Evolutionary conservation across 2,888 invertebrate species (phyloP), one percentile per base, ranked within the genome.

Genomic region (Bibio marci): DNA sequence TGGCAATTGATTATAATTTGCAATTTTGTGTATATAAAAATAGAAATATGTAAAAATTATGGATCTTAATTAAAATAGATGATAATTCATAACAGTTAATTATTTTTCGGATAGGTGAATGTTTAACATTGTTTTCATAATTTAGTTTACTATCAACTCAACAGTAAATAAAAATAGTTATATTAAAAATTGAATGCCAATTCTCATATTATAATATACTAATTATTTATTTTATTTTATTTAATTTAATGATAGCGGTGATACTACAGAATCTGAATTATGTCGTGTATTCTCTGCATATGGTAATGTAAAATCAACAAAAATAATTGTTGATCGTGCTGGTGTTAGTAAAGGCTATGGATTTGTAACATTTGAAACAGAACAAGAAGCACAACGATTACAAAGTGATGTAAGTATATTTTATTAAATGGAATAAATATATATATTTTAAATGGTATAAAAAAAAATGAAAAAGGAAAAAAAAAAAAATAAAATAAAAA

Each of bases 241-340:
- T n/a, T 8, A 22, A 6, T 22, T 22, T 22, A 4, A 22, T 22
- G 4, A 6, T 38, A 62, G 62, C 44, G 75, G 87, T 52, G 87
- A 82, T 54, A 92, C 92, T 34, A 88, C 90, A 36, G 94, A 92
- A 64, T 78, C 80, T 39, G 94, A 94, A 56, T 65, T 95, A 47
- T 80, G 85, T 64, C 80, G 85, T 58, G 77, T 92, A 47, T 95
- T 95, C 62, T 86, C 88, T 44, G 74, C 79, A 37, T 86, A 85
- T 53, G 90, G 91, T 38, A 80, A 83, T 38, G 86, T 87, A 28
- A 90, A 81, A 49, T 83, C 87, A 35, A 88, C 90, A 38, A 90
- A 95, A 66, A 92, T 95, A 48, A 94, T 95, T 47, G 81, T 83
- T 50, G 92, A 94, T 59, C 69, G 91, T 50, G 91, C 90, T 46